Conservation (phyloP, 2,888 invertebrate genomes). For the Oscheius onirici region DNA sequence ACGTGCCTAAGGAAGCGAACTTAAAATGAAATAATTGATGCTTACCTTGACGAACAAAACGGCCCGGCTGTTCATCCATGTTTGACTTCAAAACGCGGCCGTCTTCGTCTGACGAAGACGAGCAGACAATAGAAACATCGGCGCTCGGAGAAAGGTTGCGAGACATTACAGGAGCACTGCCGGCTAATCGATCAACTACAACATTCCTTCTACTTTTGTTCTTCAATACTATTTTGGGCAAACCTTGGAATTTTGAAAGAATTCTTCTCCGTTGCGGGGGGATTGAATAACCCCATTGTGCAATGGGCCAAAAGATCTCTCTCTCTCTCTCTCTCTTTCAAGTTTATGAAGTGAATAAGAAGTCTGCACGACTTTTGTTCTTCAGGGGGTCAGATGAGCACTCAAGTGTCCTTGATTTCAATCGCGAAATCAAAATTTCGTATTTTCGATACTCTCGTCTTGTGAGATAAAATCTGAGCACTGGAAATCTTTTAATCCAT, state of each 20-base stretch:
- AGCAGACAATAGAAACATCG: constrained; percentile 25
- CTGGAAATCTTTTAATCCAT: too few species aligned
- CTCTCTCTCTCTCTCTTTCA: not conserved
- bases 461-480: too few species aligned
- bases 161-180: constrained; percentile 26
- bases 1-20: constrained; percentile 8
- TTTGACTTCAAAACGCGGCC: constrained; percentile 1
- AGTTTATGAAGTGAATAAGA: not conserved
- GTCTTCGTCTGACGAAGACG: constrained; percentile 17
- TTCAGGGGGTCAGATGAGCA: too few species aligned
- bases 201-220: not conserved
- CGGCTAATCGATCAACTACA: constrained; percentile 28
- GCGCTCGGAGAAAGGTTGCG: constrained; percentile 29
- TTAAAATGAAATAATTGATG: not conserved
- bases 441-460: too few species aligned
- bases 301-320: too few species aligned
- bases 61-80: constrained; percentile 24
- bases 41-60: constrained; percentile 19
- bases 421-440: too few species aligned
- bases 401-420: too few species aligned
- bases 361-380: not conserved
- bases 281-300: not conserved
- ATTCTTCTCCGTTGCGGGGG: constrained; percentile 11
- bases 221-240: not conserved
- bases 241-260: constrained; percentile 17